Conservation (phyloP, 2,888 invertebrate species). For the Galeopsomyia nigrocyanea region DNA sequence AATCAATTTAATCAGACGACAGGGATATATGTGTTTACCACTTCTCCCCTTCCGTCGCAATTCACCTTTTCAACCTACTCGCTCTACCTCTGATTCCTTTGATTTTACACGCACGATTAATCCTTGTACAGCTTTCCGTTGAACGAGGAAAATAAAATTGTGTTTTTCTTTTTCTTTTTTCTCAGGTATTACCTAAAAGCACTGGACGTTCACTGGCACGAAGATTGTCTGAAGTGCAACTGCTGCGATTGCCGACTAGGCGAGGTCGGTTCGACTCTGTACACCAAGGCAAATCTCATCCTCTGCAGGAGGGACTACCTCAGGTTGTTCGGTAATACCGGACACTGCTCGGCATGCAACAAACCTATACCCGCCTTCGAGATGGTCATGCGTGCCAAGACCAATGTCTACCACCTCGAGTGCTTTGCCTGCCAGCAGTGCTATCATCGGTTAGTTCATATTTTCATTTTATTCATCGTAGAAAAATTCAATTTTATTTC, state of each 20-base stretch:
- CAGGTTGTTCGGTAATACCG: constrained; percentile 96
- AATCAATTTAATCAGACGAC: constrained; percentile 44
- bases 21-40: constrained; percentile 37
- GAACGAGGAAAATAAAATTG: not conserved
- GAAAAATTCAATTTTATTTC: too few relatives aligned
- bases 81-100: not conserved
- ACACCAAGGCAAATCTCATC: constrained; percentile 95
- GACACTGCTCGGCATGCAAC: constrained; percentile 96
- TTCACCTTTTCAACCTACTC: not conserved
- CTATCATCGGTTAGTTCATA: constrained; percentile 95
- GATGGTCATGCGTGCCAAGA: constrained; percentile 98
- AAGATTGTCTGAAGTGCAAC: constrained; percentile 97
- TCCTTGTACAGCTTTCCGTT: not conserved
- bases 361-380: constrained; percentile 99
- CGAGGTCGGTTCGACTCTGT: constrained; percentile 95
- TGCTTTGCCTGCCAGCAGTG: constrained; percentile 99
- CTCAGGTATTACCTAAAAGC: constrained; percentile 89
- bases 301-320: constrained; percentile 97
- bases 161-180: not conserved
- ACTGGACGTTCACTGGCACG: constrained; percentile 95
- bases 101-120: not conserved
- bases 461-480: too few relatives aligned
- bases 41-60: not conserved
- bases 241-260: constrained; percentile 97
- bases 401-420: constrained; percentile 97